Evolutionary conservation across 2,888 invertebrate species (phyloP).

Genomic region (Ectemnius lituratus): DNA sequence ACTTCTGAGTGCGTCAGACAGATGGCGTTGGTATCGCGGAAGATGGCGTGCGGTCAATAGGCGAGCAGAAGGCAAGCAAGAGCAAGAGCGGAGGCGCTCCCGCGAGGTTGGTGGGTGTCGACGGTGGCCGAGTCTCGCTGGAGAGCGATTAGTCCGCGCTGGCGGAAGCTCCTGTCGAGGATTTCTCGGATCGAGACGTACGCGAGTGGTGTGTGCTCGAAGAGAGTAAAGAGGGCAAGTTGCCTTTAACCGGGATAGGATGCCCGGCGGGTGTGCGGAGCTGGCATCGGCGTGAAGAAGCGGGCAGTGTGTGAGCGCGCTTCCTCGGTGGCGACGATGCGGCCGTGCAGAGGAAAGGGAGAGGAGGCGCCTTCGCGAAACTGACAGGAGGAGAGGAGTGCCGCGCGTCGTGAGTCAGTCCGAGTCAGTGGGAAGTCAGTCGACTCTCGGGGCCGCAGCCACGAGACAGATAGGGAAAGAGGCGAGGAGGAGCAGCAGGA

Average conservation of each 20-base stretch:
- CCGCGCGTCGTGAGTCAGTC: slow-evolving; percentile 58
- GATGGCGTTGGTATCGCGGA: slow-evolving; percentile 34
- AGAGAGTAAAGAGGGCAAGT: background rate
- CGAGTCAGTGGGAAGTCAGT: slow-evolving; percentile 40
- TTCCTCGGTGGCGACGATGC: slow-evolving; percentile 29
- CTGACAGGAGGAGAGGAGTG: slow-evolving; percentile 53
- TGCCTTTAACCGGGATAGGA: slow-evolving; percentile 24
- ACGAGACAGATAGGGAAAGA: too few relatives aligned
- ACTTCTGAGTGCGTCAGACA: background rate
- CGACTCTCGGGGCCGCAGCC: slow-evolving; percentile 21
- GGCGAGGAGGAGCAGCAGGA: slow-evolving; percentile 36
- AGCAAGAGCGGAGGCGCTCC: slow-evolving; percentile 58
- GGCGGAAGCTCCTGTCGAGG: background rate
- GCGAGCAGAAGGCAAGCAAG: slow-evolving; percentile 61
- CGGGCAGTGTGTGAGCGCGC: slow-evolving; percentile 9
- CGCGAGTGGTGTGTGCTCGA: too few relatives aligned
- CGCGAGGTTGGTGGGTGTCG: slow-evolving; percentile 55
- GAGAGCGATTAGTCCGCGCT: slow-evolving; percentile 36
- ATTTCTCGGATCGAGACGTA: too few relatives aligned
- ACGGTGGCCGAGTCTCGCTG: slow-evolving; percentile 47
- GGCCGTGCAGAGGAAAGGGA: slow-evolving; percentile 47
- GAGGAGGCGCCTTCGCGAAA: slow-evolving; percentile 59
- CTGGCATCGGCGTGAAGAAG: slow-evolving; percentile 30
- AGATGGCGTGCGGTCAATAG: slow-evolving; percentile 71
- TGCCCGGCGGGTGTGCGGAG: slow-evolving; percentile 35